A percentile compares a stretch with the other conserved stretches of the same genome.
phyloP scores from a whole-genome alignment of 2,797 vertebrate species.

The Alectoris magna region DNA sequence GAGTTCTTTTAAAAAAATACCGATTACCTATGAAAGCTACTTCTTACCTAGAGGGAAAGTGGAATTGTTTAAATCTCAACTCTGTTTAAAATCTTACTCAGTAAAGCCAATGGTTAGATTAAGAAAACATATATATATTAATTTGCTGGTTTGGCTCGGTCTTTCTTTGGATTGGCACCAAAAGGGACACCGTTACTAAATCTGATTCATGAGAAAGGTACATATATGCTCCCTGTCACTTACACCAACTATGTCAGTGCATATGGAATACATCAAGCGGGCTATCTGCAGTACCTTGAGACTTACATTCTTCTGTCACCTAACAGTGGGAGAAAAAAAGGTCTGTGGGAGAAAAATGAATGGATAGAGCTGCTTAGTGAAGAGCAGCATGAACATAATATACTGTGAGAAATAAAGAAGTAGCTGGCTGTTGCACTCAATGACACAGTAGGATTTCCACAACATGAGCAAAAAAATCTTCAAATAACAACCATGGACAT shows the following conservation, averaged over 20 bases:
- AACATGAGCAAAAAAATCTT: background rate
- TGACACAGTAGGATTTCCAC: background rate
- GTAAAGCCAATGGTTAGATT: background rate
- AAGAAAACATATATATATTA: background rate
- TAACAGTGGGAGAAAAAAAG: background rate
- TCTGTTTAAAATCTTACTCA: background rate
- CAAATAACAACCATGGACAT: background rate
- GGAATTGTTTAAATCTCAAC: background rate
- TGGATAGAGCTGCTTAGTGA: background rate
- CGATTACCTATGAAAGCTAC: background rate
- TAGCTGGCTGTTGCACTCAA: background rate
- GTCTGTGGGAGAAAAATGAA: background rate
- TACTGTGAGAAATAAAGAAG: background rate
- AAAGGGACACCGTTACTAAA: background rate
- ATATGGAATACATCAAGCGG: background rate
- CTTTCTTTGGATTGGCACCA: background rate
- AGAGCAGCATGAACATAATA: background rate
- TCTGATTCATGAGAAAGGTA: background rate
- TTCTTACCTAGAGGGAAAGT: background rate
- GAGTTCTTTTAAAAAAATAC: background rate
- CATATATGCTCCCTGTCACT: background rate
- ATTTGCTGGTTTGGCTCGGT: background rate
- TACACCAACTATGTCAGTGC: background rate
- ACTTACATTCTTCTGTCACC: background rate
- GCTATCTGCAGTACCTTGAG: background rate